Base-by-base conservation (phyloP, 2,113 vertebrate genomes). In the Vanacampus margaritifer region DNA sequence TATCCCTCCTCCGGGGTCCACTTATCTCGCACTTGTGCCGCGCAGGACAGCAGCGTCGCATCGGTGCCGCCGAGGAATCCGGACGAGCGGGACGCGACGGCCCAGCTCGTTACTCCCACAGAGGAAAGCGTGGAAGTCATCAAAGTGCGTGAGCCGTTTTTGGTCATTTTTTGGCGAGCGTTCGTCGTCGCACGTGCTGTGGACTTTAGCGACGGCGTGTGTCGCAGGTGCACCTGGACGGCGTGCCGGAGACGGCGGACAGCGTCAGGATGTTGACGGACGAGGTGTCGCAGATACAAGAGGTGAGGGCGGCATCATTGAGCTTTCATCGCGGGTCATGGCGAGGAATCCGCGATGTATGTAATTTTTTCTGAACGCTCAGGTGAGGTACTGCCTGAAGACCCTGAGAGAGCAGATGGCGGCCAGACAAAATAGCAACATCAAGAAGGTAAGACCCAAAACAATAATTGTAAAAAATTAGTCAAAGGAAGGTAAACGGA, bases 231-330 rank as follows among this genome's bases (percentile, higher is more conserved):
- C 93, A 91, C 61, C 84, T 94, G 6, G 88, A 91, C 67, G 75
- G 87, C 0, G 82, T 86, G 5, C 73, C 84, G 0, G 84, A 91
- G 65, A 85, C 88, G 1, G 64, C 76, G 16, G 45, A 74, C 65
- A 88, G 80, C 5, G 68, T 94, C 60, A 91, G 61, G 74, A 95
- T 94, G 87, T 86, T 95, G 73, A 94, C 92, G 3, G 95, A 94
- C 7, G 94, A 97, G 86, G 93, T 91, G 48, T 88, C 93, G 3
- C 93, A 95, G 65, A 94, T 94, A 43, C 95, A 95, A 73, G 93
- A 94, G 94, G 94, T 94, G 73, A 88, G 83, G 75, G 48, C 32
- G 23, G 6, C 54, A 24, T 45, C 37, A 0, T 6, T n/a, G 8
- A 11, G 48, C 48, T 9, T 50, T 2, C 19, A 50, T n/a, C 9